Evolutionary conservation across 2,797 vertebrate species (phyloP).

Genomic region (Arctocebus calabarensis): DNA sequence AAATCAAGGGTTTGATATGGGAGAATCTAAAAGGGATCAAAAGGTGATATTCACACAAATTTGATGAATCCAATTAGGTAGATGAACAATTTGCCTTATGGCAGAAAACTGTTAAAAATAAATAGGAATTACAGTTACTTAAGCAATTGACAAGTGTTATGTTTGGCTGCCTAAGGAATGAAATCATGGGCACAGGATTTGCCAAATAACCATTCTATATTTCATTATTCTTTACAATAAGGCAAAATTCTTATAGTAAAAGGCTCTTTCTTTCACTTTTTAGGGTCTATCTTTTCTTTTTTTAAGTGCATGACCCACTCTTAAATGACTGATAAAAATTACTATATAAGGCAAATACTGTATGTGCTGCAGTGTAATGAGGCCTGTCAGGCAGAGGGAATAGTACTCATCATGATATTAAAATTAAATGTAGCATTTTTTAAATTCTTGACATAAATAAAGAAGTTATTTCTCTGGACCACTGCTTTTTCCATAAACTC

Average conservation of each 20-base stretch:
- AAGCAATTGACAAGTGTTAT: neutral
- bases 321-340: constrained; percentile 89
- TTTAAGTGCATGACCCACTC: constrained; percentile 79
- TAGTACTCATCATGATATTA: constrained; percentile 87
- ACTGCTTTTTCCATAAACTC: constrained; percentile 87
- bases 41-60: neutral
- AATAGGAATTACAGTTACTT: neutral
- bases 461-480: constrained; percentile 88
- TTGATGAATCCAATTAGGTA: neutral
- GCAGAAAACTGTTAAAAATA: neutral
- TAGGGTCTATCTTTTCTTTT: constrained; percentile 39
- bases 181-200: neutral
- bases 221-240: constrained; percentile 17
- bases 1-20: neutral
- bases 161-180: neutral
- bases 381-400: constrained; percentile 84
- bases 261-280: constrained; percentile 74
- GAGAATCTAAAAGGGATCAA: neutral
- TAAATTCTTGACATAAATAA: constrained; percentile 88
- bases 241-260: constrained; percentile 71
- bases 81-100: neutral
- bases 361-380: constrained; percentile 87
- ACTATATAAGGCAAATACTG: constrained; percentile 90
- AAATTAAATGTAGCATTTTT: constrained; percentile 90
- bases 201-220: neutral